A percentile compares a stretch with the other conserved stretches of the same genome.
Evolutionary conservation across 2,888 invertebrate species (phyloP).

Genomic region (Hydrotaea cyrtoneurina): DNA sequence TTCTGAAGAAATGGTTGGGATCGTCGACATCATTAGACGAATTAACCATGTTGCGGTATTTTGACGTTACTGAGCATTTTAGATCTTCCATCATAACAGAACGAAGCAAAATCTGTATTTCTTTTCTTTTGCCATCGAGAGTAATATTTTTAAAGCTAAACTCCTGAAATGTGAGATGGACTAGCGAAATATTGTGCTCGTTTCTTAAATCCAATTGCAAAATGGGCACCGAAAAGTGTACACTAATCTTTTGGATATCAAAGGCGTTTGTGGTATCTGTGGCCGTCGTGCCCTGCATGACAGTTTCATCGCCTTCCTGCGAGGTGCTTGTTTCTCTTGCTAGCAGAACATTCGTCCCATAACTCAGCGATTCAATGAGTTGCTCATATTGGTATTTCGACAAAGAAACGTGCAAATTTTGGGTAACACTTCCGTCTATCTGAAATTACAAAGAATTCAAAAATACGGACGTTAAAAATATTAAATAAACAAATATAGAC

Average conservation of each 20-base stretch:
- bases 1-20: slow-evolving; percentile 65
- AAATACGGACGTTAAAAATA: neutral
- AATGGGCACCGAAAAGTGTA: slow-evolving; percentile 87
- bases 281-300: neutral
- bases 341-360: slow-evolving; percentile 69
- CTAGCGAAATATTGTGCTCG: slow-evolving; percentile 89
- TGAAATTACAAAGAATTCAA: slow-evolving; percentile 73
- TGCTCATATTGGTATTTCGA: slow-evolving; percentile 95
- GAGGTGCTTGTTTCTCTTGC: neutral
- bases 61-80: slow-evolving; percentile 88
- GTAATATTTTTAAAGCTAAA: slow-evolving; percentile 88
- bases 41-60: slow-evolving; percentile 91
- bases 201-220: slow-evolving; percentile 89
- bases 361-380: slow-evolving; percentile 86
- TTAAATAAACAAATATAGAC: neutral
- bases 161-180: slow-evolving; percentile 91
- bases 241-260: slow-evolving; percentile 72
- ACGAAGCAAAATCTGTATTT: slow-evolving; percentile 89
- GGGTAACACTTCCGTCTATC: slow-evolving; percentile 89
- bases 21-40: slow-evolving; percentile 81
- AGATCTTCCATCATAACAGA: slow-evolving; percentile 96
- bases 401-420: slow-evolving; percentile 91
- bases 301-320: neutral
- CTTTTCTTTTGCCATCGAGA: slow-evolving; percentile 81
- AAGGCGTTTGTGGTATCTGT: neutral